These are phyloP conservation scores for Stenolophus ochropezus DNA, from an alignment of 2,888 invertebrate genomes.

Conservation along the genomic window DNA sequence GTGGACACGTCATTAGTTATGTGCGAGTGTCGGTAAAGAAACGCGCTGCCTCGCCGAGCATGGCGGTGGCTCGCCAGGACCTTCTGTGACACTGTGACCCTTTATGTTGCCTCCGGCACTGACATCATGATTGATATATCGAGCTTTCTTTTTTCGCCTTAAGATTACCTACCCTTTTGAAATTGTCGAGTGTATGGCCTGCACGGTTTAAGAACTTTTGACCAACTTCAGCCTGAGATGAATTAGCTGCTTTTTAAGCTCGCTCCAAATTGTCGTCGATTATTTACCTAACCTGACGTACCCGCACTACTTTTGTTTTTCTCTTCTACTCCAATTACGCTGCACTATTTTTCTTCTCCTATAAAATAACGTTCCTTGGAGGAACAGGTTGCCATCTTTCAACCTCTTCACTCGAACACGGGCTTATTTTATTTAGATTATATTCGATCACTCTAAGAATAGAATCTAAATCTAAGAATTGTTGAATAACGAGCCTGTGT, in stretches of 20 bases:
- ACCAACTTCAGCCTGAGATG: constrained; percentile 35
- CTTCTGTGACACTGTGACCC: constrained; percentile 67
- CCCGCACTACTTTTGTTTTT: constrained; percentile 3
- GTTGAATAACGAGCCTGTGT: too few species aligned
- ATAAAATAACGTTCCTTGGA: not conserved
- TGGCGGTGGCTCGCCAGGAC: constrained; percentile 61
- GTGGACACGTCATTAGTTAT: constrained; percentile 69
- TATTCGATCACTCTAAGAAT: too few species aligned
- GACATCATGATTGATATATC: constrained; percentile 69
- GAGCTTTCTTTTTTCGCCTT: constrained; percentile 64
- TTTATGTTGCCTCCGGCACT: constrained; percentile 65
- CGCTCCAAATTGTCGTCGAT: constrained; percentile 10
- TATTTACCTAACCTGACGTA: constrained; percentile 6
- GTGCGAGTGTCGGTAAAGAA: constrained; percentile 69
- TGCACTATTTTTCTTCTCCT: not conserved
- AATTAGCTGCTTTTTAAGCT: constrained; percentile 30
- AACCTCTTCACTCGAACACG: not conserved
- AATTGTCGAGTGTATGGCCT: constrained; percentile 45
- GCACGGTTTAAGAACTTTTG: constrained; percentile 39
- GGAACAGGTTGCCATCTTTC: too few species aligned
- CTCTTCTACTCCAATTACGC: not conserved
- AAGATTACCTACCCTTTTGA: constrained; percentile 56
- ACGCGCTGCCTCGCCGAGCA: constrained; percentile 61
- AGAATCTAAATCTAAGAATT: too few species aligned
- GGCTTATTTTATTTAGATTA: too few species aligned